Percentiles rank a stretch among this genome's conserved stretches.
Evolutionary conservation across 2,888 invertebrate genomes (phyloP).

Genomic region (Oscheius myriophilus): DNA sequence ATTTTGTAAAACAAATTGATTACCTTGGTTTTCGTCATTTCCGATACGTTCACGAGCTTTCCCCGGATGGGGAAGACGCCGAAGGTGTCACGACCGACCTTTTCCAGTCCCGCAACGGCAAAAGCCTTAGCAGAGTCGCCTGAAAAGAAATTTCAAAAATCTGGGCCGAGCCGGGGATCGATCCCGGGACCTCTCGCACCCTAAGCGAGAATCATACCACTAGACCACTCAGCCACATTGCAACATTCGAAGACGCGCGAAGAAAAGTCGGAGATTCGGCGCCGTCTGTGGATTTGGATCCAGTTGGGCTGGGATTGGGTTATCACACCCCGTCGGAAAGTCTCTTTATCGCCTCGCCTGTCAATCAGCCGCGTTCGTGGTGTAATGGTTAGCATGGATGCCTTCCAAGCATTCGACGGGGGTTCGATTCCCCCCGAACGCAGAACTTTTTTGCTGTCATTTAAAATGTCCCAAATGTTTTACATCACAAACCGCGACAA

Average conservation of each 20-base stretch:
- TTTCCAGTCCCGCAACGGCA: conserved; percentile 90
- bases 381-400: conserved; percentile 52
- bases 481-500: too few relatives aligned
- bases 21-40: conserved; percentile 34
- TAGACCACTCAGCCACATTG: neutral
- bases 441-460: conserved; percentile 17
- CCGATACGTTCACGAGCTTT: conserved; percentile 52
- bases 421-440: conserved; percentile 47
- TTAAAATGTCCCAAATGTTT: too few relatives aligned
- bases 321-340: too few relatives aligned
- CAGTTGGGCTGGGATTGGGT: too few relatives aligned
- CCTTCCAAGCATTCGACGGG: conserved; percentile 50
- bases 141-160: conserved; percentile 14
- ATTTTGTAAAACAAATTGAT: neutral
- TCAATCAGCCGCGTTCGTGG: conserved; percentile 35
- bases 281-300: too few relatives aligned
- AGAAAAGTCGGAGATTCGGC: neutral
- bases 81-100: conserved; percentile 49
- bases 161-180: too few relatives aligned
- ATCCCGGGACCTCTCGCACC: too few relatives aligned
- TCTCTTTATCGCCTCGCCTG: too few relatives aligned
- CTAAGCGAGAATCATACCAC: too few relatives aligned
- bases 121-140: conserved; percentile 98
- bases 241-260: neutral
- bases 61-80: conserved; percentile 59